Base-by-base conservation (phyloP, 2,888 invertebrate species). In the Melanophora roralis region DNA sequence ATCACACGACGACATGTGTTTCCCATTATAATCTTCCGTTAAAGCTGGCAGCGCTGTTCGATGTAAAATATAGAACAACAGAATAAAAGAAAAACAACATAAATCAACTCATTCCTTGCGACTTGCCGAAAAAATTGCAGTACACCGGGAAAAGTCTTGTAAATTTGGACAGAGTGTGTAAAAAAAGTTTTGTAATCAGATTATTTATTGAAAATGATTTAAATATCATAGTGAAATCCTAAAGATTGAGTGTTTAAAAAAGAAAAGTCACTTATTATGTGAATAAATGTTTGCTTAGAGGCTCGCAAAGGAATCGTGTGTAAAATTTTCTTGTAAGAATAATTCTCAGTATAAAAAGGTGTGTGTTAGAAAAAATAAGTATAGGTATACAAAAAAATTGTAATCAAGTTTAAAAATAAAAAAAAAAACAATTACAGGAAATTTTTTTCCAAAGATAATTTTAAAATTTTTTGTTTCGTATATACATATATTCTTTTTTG, bases 281-380 rank as follows among this genome's bases (percentile, higher is more conserved):
- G 7, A 64, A 27, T 5, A 27, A 65, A 36, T 55, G 43, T 34
- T 55, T 62, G 53, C 14, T 60, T 49, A 53, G 55, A 43, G 1
- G 19, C 27, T 40, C 47, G 47, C 45, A 60, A 64, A 57, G 21
- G 43, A 69, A 64, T 57, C 57, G 57, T 69, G 62, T 78, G 57
- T 79, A 74, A 79, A n/a, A 79, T 79, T 78, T 78, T 65, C 65
- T 64, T 74, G 62, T 78, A 74, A 74, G 74, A 78, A 78, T 68
- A 57, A 36, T 69, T 69, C 72, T 75, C 53, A 79, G 49, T 64
- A 57, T 77, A 77, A 76, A 76, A 77, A 77, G 76, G 79, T 79
- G 79, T 78, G 65, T 79, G 74, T 65, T 64, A 67, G 40, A 53
- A 16, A 12, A 45, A 72, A 27, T 64, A 36, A 51, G 59, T 34